Base-by-base conservation (phyloP, 2,888 invertebrate genomes). In the Chorisops tibialis region DNA sequence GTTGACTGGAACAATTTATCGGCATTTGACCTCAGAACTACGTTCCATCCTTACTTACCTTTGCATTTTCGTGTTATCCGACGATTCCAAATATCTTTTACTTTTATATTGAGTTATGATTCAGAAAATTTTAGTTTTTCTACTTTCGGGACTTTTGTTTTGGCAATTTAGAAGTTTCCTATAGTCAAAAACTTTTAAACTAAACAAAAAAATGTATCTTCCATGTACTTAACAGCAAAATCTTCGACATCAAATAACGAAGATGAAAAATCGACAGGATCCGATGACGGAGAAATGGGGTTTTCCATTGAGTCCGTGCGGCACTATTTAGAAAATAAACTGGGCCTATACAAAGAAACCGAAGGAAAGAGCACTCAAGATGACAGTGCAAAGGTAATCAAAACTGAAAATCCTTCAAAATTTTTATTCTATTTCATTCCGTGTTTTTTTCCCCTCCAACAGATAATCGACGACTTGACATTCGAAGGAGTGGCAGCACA, bases 401-500 rank as follows among this genome's bases (percentile, higher is more conserved):
- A 14, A 37, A 37, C 18, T 7, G 9, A 51, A 12, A 43, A 43
- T 43, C 6, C n/a, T 11, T 43, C 14, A 14, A 11, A 43, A 43
- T 43, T 43, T 11, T 43, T 9, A 12, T 43, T 43, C n/a, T 9
- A 37, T 11, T 37, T 37, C 37, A 9, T 37, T 37, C 37, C 11
- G 6, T 14, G 16, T 41, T 41, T 58, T 12, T 2, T 65, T 41
- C 24, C n/a, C 4, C 9, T n/a, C 3, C 14, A 22, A 19, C 74
- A 85, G 79, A 81, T 90, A 51, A 79, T 93, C 56, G 83, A 85
- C 24, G 87, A 89, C 70, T 80, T 88, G 39, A 85, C 82, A 58
- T 79, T 94, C 66, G 88, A 91, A 68, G 92, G 91, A 1, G 80
- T 96, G 58, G 86, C 87, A 0, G 83, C 87, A 59, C 91, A 89